phyloP scores from a whole-genome alignment of 1,140 invertebrate species.

The Pogonomyrmex californicus region DNA sequence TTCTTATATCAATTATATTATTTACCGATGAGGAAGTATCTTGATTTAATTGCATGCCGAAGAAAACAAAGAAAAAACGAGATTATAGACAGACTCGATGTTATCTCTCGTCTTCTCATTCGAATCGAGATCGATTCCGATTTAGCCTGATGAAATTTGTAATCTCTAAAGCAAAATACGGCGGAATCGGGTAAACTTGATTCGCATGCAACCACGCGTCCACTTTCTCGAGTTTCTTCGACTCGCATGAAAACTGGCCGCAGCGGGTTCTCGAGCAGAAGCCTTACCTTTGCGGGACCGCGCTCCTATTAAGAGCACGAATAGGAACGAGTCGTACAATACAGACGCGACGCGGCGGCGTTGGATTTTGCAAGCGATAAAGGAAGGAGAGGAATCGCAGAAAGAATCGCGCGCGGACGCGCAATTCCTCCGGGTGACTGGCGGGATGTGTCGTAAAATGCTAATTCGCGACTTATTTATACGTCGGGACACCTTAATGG shows the following conservation, averaged over 20 bases:
- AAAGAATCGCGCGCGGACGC: background rate
- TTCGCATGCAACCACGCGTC: conserved; percentile 27
- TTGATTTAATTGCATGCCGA: background rate
- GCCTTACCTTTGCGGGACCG: conserved; percentile 45
- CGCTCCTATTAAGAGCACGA: conserved; percentile 53
- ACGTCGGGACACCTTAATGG: conserved; percentile 11
- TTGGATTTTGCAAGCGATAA: conserved; percentile 40
- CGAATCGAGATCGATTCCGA: background rate
- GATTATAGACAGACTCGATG: background rate
- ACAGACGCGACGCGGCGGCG: conserved; percentile 1
- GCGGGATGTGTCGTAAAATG: conserved; percentile 45
- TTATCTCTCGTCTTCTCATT: background rate
- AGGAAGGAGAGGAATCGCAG: conserved; percentile 1
- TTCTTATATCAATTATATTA: background rate
- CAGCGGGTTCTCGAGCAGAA: conserved; percentile 54
- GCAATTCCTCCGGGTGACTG: conserved; percentile 21
- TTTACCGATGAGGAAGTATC: background rate
- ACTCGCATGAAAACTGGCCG: conserved; percentile 44
- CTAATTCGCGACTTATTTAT: conserved; percentile 62
- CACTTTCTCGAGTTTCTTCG: conserved; percentile 57
- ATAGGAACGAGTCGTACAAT: conserved; percentile 47
- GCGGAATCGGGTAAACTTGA: conserved; percentile 3
- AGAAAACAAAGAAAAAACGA: background rate
- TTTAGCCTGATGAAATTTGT: background rate
- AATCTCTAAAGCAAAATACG: background rate